Base-by-base conservation (phyloP, 2,113 vertebrate species). In the Chionis minor region DNA sequence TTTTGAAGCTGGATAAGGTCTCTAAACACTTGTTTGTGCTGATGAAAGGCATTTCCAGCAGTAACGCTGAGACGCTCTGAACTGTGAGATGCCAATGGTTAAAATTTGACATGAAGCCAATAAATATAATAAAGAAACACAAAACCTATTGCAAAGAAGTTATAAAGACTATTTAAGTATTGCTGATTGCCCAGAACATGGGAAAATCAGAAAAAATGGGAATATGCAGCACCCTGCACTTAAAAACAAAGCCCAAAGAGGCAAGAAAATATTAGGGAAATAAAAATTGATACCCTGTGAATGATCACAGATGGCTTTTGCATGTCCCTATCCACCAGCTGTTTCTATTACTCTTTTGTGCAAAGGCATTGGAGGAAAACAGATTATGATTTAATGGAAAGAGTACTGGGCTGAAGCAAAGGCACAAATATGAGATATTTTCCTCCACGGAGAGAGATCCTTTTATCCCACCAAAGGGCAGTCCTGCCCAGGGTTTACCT, bases 361-460 rank as follows among this genome's bases (percentile, higher is more conserved):
- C 85, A 77, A 95, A 92, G 82, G 72, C 72, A 82, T 11, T 67
- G 59, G 86, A 92, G 62, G 90, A 87, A 95, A 94, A 87, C 63
- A 87, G 54, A 84, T 69, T 47, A 96, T 82, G 63, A 82, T 90
- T 92, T 92, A 95, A 94, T n/a, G 24, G 66, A 79, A 91, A 84
- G 79, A 86, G 75, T 84, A 86, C 8, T 84, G 30, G 72, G 78
- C 35, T 88, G 75, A 94, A 87, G 90, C 45, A 84, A 94, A 87
- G 62, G 77, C 79, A 92, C 65, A 91, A 81, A 80, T 82, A 58
- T 91, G 51, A 86, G 35, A 26, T 51, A 70, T 35, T 4, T 3
- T 75, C 33, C 51, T 75, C 66, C 18, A 74, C 14, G 19, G 21
- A 90, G 52, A 88, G 27, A 79, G 61, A 72, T 52, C 51, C 30